phyloP scores from a whole-genome alignment of 2,797 vertebrate species.

The Darevskia nairensis region DNA sequence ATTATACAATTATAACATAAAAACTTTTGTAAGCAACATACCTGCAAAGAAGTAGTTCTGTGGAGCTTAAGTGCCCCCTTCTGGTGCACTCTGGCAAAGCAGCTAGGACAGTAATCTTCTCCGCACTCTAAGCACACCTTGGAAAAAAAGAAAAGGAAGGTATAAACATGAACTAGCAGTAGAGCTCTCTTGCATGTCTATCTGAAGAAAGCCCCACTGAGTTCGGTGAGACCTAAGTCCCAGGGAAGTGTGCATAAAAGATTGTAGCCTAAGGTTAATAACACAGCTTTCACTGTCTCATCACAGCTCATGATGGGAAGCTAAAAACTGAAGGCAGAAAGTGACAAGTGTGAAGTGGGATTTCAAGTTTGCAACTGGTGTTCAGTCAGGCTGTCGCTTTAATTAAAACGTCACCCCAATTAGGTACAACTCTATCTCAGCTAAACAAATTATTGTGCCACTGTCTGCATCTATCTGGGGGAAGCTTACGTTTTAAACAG shows the following conservation, averaged over 20 bases:
- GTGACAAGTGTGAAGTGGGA: neutral
- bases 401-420: neutral
- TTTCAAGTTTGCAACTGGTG: neutral
- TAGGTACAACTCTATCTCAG: neutral
- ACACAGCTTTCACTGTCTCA: neutral
- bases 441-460: neutral
- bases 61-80: conserved; percentile 92
- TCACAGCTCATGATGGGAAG: neutral
- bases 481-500: neutral
- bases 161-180: neutral
- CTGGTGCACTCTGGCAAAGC: conserved; percentile 87
- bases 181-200: neutral
- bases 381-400: neutral
- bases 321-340: neutral
- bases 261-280: neutral
- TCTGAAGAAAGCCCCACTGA: neutral
- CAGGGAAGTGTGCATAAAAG: neutral
- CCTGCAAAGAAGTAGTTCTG: conserved; percentile 83
- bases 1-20: neutral
- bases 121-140: conserved; percentile 86
- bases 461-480: neutral
- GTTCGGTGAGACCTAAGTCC: neutral
- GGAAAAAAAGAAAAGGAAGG: conserved; percentile 24
- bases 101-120: conserved; percentile 85
- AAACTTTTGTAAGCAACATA: conserved; percentile 41